Base-by-base conservation (phyloP, 2,113 vertebrate species). In the Phainopepla nitens region DNA sequence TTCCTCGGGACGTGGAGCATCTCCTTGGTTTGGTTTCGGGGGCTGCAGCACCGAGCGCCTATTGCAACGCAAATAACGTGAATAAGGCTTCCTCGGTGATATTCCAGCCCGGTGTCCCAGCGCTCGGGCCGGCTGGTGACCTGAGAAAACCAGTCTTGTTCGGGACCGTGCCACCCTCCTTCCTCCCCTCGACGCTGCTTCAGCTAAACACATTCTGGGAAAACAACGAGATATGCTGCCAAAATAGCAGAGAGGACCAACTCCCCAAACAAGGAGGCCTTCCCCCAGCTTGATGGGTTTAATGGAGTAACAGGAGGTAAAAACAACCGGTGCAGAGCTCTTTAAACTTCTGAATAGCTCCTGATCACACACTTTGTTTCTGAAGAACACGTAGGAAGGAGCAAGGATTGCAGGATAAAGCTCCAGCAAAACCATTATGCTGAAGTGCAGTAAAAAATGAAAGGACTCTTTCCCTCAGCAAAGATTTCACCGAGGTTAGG, bases 181-280 rank as follows among this genome's bases (percentile, higher is more conserved):
- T 83, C 71, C 64, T 81, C 66, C 82, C 88, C 88, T 86, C 14
- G 5, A 75, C 6, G 0, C 44, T 49, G 1, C 89, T 66, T 39
- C 3, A 66, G 78, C 94, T 49, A 27, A 95, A 82, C 82, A 94
- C 93, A 2, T n/a, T 21, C 90, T 27, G 92, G 73, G 86, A 83
- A 94, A 94, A 96, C 94, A 95, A 92, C 54, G 28, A 58, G 64
- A 9, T 39, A 3, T 93, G 96, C 94, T 96, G 96, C 93, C 96
- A 97, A 97, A 97, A 96, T 57, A 96, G 76, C 93, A 84, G 88
- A 35, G 60, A 39, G 92, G 29, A 87, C 56, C 93, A 68, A 78
- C 92, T 96, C 88, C 96, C 92, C 82, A 68, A 88, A 71, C 92
- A 91, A 90, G 58, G 66, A 70, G 86, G 31, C 76, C 27, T 91